Conservation (phyloP, 2,797 vertebrate species). For the Coracias cyanogaster region DNA sequence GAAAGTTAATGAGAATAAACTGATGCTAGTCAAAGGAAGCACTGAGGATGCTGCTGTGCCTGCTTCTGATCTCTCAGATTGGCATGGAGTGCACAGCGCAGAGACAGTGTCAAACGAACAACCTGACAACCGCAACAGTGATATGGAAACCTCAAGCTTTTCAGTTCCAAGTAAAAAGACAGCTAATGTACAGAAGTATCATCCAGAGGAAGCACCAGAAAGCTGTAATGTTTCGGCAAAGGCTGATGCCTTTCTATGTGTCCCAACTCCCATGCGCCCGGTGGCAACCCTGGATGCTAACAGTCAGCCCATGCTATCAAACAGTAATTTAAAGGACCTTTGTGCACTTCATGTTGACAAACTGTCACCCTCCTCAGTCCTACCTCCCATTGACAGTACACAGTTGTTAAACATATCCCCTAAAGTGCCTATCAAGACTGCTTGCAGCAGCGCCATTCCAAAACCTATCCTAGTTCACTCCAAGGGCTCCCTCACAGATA, state of each 20-base stretch:
- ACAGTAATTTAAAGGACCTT: slow-evolving; percentile 72
- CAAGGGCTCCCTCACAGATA: slow-evolving; percentile 72
- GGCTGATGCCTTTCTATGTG: slow-evolving; percentile 75
- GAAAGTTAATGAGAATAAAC: slow-evolving; percentile 31
- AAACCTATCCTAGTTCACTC: slow-evolving; percentile 85
- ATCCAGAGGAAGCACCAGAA: slow-evolving; percentile 78
- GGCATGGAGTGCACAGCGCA: background rate
- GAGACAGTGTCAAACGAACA: background rate
- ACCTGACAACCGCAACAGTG: slow-evolving; percentile 59
- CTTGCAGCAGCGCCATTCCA: slow-evolving; percentile 85
- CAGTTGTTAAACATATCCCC: slow-evolving; percentile 74
- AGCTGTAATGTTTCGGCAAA: slow-evolving; percentile 69
- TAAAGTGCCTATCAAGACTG: slow-evolving; percentile 84
- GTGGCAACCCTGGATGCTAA: slow-evolving; percentile 74
- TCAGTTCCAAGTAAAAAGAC: slow-evolving; percentile 73
- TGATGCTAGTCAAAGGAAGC: background rate
- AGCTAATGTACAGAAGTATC: slow-evolving; percentile 78
- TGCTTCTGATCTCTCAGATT: background rate
- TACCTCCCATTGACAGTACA: slow-evolving; percentile 68
- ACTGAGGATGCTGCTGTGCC: background rate
- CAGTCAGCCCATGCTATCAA: slow-evolving; percentile 70
- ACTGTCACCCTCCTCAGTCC: slow-evolving; percentile 53
- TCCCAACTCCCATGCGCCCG: slow-evolving; percentile 65
- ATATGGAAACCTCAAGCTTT: slow-evolving; percentile 35
- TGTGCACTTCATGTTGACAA: slow-evolving; percentile 43